Evolutionary conservation across 2,113 vertebrate species (phyloP).

Genomic region (Dromiciops gliroides): DNA sequence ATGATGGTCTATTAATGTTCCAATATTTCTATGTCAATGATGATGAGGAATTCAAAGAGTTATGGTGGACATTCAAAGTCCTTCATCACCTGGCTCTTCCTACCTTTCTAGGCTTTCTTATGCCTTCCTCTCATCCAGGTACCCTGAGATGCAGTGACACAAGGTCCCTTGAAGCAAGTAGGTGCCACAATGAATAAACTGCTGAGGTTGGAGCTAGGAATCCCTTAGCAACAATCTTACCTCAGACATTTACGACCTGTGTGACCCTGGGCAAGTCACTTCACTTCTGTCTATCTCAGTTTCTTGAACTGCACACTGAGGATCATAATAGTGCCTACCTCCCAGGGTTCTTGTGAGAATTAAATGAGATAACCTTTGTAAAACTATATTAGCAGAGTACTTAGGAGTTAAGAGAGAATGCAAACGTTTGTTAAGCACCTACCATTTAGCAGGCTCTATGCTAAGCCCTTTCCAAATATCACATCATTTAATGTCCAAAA

Average conservation of each 20-base stretch:
- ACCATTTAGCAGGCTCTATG: background rate
- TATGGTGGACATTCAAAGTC: background rate
- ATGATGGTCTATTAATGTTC: background rate
- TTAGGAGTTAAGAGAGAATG: background rate
- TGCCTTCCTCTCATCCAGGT: too few relatives aligned
- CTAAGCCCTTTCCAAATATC: background rate
- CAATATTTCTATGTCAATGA: background rate
- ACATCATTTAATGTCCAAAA: background rate
- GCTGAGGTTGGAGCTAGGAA: background rate
- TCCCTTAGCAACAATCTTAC: background rate
- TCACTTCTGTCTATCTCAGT: background rate
- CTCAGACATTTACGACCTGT: background rate
- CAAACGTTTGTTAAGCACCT: background rate
- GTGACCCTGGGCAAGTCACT: background rate
- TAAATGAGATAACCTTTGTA: background rate
- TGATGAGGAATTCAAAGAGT: background rate
- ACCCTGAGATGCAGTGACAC: background rate
- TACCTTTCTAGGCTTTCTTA: background rate
- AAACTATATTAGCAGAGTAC: background rate
- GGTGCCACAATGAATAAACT: background rate
- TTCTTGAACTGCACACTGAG: background rate
- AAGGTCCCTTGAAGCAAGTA: background rate
- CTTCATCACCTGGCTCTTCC: background rate
- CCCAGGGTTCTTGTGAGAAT: background rate
- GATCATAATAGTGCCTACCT: background rate